Evolutionary conservation across 2,797 vertebrate genomes (phyloP).

Genomic region (Orestias chungarensis): DNA sequence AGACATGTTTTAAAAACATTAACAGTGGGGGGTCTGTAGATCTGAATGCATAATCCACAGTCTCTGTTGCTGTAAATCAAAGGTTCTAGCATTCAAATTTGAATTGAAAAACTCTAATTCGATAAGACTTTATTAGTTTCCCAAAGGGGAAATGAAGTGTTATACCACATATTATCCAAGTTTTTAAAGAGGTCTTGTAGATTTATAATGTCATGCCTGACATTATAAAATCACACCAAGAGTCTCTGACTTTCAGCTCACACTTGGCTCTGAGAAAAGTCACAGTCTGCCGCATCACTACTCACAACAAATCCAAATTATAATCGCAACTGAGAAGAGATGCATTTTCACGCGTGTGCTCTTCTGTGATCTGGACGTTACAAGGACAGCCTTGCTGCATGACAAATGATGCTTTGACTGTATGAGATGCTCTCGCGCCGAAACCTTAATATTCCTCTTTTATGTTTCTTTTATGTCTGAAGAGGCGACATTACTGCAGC

Average conservation of each 20-base stretch:
- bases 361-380: conserved; percentile 4
- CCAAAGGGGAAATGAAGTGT: no score
- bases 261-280: not conserved
- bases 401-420: conserved; percentile 50
- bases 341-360: not conserved
- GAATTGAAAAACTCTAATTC: no score
- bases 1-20: not conserved
- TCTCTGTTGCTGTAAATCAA: not conserved
- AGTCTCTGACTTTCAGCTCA: not conserved
- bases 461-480: conserved; percentile 32
- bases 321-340: conserved; percentile 19
- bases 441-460: conserved; percentile 49
- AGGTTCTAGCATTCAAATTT: no score
- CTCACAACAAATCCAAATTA: conserved; percentile 18
- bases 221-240: conserved; percentile 10
- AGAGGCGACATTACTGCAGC: conserved; percentile 11
- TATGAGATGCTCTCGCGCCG: conserved; percentile 16
- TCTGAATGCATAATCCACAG: not conserved
- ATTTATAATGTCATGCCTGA: conserved; percentile 17
- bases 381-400: conserved; percentile 33
- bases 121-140: no score
- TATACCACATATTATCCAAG: no score
- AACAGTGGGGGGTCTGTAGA: not conserved
- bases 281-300: conserved; percentile 23
- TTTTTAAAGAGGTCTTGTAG: no score